These are phyloP conservation scores for Puntigrus tetrazona DNA, from an alignment of 2,113 vertebrate species.

Conservation along the genomic window DNA sequence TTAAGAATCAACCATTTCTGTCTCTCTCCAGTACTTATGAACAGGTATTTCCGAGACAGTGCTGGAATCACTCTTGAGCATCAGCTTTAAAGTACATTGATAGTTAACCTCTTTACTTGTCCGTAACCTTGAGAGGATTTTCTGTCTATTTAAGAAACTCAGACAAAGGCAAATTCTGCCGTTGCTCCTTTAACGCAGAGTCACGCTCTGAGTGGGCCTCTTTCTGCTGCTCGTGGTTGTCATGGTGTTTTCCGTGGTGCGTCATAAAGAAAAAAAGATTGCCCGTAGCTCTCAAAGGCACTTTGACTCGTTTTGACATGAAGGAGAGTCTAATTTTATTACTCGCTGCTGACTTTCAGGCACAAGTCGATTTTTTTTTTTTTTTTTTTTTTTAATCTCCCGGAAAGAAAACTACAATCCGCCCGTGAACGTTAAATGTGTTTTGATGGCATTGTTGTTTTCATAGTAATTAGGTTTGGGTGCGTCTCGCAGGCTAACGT, in stretches of 20 bases:
- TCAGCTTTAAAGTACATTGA: background rate
- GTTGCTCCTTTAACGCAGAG: slow-evolving; percentile 36
- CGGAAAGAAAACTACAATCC: background rate
- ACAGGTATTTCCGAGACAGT: slow-evolving; percentile 10
- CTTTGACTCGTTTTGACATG: slow-evolving; percentile 36
- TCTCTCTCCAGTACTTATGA: background rate
- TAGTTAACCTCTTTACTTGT: background rate
- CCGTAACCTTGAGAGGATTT: background rate
- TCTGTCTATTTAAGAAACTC: background rate
- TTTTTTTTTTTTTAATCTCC: too few relatives aligned
- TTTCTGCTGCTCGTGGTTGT: slow-evolving; percentile 19
- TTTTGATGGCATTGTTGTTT: background rate
- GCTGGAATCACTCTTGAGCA: background rate
- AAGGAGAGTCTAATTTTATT: slow-evolving; percentile 31
- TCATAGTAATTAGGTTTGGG: background rate
- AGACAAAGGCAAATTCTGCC: background rate
- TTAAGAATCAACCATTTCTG: background rate
- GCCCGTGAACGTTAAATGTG: background rate
- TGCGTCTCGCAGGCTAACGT: slow-evolving; percentile 27
- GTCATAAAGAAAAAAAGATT: slow-evolving; percentile 19
- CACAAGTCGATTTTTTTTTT: slow-evolving; percentile 16
- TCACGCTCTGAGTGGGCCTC: slow-evolving; percentile 7
- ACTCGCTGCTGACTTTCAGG: slow-evolving; percentile 50
- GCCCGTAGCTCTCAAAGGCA: slow-evolving; percentile 42
- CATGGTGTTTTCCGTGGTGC: slow-evolving; percentile 23